phyloP scores from a whole-genome alignment of 2,797 vertebrate genomes.

The Ptychobarbus kaznakovi region DNA sequence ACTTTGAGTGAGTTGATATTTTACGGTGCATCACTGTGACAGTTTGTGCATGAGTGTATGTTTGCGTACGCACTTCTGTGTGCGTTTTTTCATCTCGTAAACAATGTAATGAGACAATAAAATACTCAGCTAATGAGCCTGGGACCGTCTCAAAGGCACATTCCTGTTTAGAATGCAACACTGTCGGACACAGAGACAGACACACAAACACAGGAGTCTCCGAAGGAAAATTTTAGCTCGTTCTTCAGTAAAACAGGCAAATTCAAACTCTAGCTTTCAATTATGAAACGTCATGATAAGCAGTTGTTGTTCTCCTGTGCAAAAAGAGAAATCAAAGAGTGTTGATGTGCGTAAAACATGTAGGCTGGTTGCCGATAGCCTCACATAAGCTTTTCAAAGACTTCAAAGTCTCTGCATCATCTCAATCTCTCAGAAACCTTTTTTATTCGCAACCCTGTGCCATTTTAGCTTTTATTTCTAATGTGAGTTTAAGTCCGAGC shows the following conservation, averaged over 20 bases:
- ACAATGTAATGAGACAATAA: conserved; percentile 59
- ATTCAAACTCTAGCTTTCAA: conserved; percentile 7
- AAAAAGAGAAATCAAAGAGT: neutral
- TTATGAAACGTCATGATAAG: neutral
- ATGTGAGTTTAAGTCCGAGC: neutral
- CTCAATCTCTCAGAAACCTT: conserved; percentile 11
- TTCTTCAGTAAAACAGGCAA: neutral
- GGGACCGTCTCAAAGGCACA: conserved; percentile 29
- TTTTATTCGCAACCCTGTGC: neutral
- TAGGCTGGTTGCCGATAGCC: neutral
- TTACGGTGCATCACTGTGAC: conserved; percentile 24
- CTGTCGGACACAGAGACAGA: conserved; percentile 15
- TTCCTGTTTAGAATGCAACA: conserved; percentile 49
- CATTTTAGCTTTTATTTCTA: conserved; percentile 9
- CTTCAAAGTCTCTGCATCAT: conserved; percentile 2
- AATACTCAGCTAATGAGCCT: conserved; percentile 56
- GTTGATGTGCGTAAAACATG: neutral
- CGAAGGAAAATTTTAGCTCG: neutral
- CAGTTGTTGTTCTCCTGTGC: neutral
- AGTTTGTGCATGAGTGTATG: conserved; percentile 3
- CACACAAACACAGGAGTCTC: conserved; percentile 8
- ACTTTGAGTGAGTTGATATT: conserved; percentile 29
- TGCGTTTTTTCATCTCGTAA: conserved; percentile 43
- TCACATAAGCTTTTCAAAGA: conserved; percentile 1
- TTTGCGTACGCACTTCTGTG: neutral